Percentiles rank a stretch among this genome's conserved stretches.
These are phyloP conservation scores for Conger conger DNA, from an alignment of 2,113 vertebrate species.

Conservation along the genomic window DNA sequence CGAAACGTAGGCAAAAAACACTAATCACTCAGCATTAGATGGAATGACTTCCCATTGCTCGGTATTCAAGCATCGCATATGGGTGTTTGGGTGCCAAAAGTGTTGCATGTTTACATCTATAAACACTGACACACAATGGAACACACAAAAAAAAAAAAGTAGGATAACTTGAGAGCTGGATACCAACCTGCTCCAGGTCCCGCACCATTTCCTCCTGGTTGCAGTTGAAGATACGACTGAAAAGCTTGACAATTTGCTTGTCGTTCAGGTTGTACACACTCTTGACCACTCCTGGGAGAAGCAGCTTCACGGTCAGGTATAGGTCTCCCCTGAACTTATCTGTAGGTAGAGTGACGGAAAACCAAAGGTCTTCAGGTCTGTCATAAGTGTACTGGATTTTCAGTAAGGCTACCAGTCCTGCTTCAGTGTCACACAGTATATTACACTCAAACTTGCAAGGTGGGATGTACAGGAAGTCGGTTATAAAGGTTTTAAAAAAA, in stretches of 20 bases:
- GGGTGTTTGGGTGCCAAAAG: no score
- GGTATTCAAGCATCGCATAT: no score
- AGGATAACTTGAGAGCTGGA: no score
- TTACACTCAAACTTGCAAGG: neutral
- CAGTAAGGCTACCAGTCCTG: neutral
- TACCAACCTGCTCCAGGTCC: constrained; percentile 90
- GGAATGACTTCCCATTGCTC: no score
- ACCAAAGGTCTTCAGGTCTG: neutral
- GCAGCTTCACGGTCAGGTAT: constrained; percentile 90
- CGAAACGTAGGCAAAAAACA: no score
- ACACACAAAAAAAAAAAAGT: no score
- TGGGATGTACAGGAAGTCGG: no score
- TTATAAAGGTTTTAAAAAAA: no score
- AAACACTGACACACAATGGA: no score
- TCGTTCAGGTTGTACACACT: constrained; percentile 97
- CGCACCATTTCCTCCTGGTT: constrained; percentile 91
- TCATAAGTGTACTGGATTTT: neutral
- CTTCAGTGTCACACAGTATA: neutral
- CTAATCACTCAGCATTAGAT: no score
- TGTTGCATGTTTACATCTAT: no score
- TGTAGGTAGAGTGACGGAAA: constrained; percentile 46
- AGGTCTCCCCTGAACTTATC: constrained; percentile 93
- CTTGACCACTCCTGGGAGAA: constrained; percentile 92
- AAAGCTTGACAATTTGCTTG: constrained; percentile 98
- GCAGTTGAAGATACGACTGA: constrained; percentile 90